Percentiles rank a stretch among this genome's conserved stretches.
Evolutionary conservation across 1,140 invertebrate genomes (phyloP).

Genomic region (Drosophila suzukii): DNA sequence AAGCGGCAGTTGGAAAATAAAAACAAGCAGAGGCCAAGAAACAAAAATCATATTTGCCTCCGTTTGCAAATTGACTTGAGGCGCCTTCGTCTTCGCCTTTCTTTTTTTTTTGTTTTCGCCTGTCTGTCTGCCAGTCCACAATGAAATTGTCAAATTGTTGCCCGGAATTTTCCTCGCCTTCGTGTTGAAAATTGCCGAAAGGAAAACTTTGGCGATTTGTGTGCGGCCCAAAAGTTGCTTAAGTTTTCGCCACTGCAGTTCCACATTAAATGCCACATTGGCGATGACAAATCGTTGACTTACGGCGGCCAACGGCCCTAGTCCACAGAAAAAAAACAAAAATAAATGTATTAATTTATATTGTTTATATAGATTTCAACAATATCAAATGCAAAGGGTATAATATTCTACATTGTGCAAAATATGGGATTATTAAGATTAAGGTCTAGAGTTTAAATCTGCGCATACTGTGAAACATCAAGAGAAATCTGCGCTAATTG

Average conservation of each 20-base stretch:
- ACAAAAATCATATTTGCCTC: slow-evolving; percentile 36
- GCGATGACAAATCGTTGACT: slow-evolving; percentile 67
- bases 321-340: not conserved
- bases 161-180: slow-evolving; percentile 50
- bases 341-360: not conserved
- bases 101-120: not conserved
- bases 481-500: slow-evolving; percentile 33
- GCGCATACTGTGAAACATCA: slow-evolving; percentile 1
- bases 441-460: too few relatives aligned
- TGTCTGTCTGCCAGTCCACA: slow-evolving; percentile 33
- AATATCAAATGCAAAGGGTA: not conserved
- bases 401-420: too few relatives aligned
- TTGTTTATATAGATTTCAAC: not conserved
- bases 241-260: slow-evolving; percentile 59
- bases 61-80: slow-evolving; percentile 52
- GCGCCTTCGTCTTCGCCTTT: slow-evolving; percentile 16
- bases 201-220: slow-evolving; percentile 67
- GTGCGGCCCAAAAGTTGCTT: slow-evolving; percentile 62
- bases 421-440: too few relatives aligned
- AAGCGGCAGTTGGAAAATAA: slow-evolving; percentile 41
- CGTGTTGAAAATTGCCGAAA: slow-evolving; percentile 76
- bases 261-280: slow-evolving; percentile 39
- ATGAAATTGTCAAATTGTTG: slow-evolving; percentile 72
- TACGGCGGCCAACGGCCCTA: slow-evolving; percentile 47
- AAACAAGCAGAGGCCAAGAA: slow-evolving; percentile 11